Evolutionary conservation across 2,888 invertebrate genomes (phyloP).

Genomic region (Caenorhabditis sp.): DNA sequence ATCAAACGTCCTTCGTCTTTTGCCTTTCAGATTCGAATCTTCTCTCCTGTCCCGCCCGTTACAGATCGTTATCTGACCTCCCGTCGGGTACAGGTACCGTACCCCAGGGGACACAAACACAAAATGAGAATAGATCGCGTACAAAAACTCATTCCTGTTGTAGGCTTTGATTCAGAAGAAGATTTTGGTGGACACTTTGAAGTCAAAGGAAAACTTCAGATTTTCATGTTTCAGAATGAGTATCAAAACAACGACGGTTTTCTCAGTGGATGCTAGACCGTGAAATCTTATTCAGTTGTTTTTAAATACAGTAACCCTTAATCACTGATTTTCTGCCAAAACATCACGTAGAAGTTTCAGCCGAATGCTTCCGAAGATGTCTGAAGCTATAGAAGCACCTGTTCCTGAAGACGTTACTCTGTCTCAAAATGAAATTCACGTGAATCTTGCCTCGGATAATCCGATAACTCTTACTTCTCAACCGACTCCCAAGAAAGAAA

Average conservation of each 20-base stretch:
- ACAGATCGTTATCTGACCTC: constrained; percentile 10
- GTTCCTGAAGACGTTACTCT: neutral
- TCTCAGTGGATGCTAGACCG: too few species aligned
- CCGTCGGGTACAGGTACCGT: constrained; percentile 3
- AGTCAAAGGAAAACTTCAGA: too few species aligned
- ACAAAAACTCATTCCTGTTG: constrained; percentile 1
- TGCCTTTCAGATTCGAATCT: constrained; percentile 3
- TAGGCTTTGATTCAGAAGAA: neutral
- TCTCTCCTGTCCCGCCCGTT: neutral
- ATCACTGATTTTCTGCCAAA: neutral
- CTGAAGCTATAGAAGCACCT: neutral
- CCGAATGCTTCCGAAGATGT: too few species aligned
- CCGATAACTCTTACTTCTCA: constrained; percentile 18
- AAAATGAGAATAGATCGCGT: neutral
- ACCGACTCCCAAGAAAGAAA: constrained; percentile 4
- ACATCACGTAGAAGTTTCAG: too few species aligned
- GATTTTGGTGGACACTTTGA: too few species aligned
- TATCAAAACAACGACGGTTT: too few species aligned
- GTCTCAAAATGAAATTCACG: neutral
- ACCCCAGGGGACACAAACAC: neutral
- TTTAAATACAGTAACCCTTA: neutral
- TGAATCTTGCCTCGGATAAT: neutral
- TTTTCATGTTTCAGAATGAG: too few species aligned
- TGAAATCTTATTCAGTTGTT: too few species aligned
- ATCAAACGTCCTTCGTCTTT: neutral